Evolutionary conservation across 1,140 invertebrate genomes (phyloP), one percentile per base, ranked within the genome.

Genomic region (Dendrolimus punctatus): DNA sequence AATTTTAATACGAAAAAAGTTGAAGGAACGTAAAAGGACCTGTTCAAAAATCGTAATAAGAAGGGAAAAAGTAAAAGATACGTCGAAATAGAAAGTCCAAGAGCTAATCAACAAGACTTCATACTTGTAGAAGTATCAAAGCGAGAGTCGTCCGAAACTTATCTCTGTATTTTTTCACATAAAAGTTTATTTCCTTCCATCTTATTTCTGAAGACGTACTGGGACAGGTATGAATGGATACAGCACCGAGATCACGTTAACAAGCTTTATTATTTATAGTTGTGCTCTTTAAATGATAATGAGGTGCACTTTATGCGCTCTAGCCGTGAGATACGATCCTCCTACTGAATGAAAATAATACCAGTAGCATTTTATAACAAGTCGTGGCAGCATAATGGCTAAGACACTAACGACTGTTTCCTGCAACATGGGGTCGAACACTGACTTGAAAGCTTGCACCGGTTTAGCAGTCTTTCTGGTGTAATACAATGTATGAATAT

Each of bases 81-180:
- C 59, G 51, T 53, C 49, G 52, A 62, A 67, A 64, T 64, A 68
- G 62, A 62, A 68, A 64, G 49, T 58, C 59, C 49, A 60, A 66
- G 63, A 72, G 72, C 64, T 80, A 77, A 80, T 80, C 73, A 80
- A 73, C 66, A 73, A 69, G 71, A 74, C 57, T 65, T 70, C 66
- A 68, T 76, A 77, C 65, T 72, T 64, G 62, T 49, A 58, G 57
- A 68, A 76, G 68, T 73, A 77, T 80, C 72, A 79, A 75, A 75
- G 72, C 62, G 66, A 74, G 62, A 66, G 61, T 66, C 60, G 60
- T 58, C 64, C 58, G 50, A 66, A 74, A 74, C 65, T 76, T 73
- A 62, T 62, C 62, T 71, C 66, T 71, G 57, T 64, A 74, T 54
- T 68, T 56, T 39, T 55, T 51, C 66, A 66, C 63, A 62, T 65